Percentiles rank a stretch among this genome's conserved stretches.
phyloP scores from a whole-genome alignment of 2,113 vertebrate species.

The Trogon melanurus region DNA sequence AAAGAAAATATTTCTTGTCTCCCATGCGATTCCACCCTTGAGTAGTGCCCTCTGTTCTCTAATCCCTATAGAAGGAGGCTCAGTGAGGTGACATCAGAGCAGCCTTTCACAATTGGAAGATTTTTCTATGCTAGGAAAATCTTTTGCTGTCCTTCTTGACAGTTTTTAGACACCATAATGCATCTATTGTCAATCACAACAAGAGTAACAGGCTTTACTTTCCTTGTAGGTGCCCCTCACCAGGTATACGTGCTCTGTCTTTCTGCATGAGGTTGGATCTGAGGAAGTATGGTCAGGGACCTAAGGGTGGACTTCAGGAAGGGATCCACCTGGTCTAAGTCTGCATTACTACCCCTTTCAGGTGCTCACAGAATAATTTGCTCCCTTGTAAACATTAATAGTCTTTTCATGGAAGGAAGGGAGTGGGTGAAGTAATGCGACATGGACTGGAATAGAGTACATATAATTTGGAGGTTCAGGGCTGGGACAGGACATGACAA shows the following conservation, averaged over 20 bases:
- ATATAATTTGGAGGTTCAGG: not conserved
- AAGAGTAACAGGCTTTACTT: not conserved
- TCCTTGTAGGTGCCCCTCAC: fast-evolving
- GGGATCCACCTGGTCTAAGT: not conserved
- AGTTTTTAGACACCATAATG: not conserved
- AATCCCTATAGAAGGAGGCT: not conserved
- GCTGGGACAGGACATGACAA: not conserved
- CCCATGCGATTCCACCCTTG: fast-evolving
- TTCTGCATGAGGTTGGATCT: not conserved
- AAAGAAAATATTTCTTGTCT: not conserved
- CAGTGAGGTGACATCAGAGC: not conserved
- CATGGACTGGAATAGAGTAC: not conserved
- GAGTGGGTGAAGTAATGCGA: not conserved
- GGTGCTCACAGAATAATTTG: not conserved
- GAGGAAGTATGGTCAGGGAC: not conserved
- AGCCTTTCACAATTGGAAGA: not conserved
- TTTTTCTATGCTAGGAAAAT: not conserved
- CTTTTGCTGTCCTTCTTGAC: not conserved
- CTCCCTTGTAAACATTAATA: not conserved
- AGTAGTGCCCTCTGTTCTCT: not conserved
- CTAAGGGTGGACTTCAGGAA: not conserved
- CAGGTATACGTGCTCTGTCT: fast-evolving
- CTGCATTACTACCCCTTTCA: not conserved
- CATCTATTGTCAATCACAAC: not conserved
- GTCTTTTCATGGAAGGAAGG: not conserved